phyloP scores from a whole-genome alignment of 1,140 invertebrate genomes.

The Lerema accius region DNA sequence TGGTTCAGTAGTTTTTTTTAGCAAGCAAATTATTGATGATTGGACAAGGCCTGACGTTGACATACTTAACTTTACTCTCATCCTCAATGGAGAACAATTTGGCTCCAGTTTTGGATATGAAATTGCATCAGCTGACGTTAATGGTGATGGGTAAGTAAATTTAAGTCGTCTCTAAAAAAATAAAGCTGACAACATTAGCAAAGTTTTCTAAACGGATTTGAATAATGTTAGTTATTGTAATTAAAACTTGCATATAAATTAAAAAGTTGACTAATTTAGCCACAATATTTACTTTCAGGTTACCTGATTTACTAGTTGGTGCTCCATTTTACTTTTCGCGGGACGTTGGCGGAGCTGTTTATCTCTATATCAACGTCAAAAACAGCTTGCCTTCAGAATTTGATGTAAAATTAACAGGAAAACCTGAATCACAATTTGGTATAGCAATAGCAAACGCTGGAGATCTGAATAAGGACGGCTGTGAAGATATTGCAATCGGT shows the following conservation, averaged over 20 bases:
- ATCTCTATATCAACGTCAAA: slow-evolving; percentile 90
- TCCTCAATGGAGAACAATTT: slow-evolving; percentile 92
- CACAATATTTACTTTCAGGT: slow-evolving; percentile 84
- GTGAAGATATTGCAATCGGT: slow-evolving; percentile 94
- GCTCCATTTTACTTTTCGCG: slow-evolving; percentile 95
- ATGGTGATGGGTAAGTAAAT: slow-evolving; percentile 89
- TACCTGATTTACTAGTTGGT: slow-evolving; percentile 93
- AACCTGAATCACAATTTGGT: slow-evolving; percentile 92
- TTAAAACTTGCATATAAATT: no score
- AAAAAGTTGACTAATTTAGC: no score
- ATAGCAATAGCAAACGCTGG: slow-evolving; percentile 93
- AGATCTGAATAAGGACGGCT: slow-evolving; percentile 96
- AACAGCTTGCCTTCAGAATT: slow-evolving; percentile 78
- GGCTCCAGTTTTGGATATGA: slow-evolving; percentile 96
- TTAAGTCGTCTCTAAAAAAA: no score
- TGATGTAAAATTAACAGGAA: slow-evolving; percentile 87
- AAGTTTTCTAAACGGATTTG: no score
- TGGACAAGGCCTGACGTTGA: slow-evolving; percentile 79
- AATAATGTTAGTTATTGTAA: no score
- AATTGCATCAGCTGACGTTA: slow-evolving; percentile 91
- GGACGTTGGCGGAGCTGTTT: slow-evolving; percentile 93
- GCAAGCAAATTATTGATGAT: slow-evolving; percentile 82
- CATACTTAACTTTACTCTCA: slow-evolving; percentile 85
- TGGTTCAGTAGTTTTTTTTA: slow-evolving; percentile 93
- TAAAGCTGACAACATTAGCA: no score